These are phyloP conservation scores for Jordanella pulchra DNA, from an alignment of 2,797 vertebrate species.

Conservation along the genomic window DNA sequence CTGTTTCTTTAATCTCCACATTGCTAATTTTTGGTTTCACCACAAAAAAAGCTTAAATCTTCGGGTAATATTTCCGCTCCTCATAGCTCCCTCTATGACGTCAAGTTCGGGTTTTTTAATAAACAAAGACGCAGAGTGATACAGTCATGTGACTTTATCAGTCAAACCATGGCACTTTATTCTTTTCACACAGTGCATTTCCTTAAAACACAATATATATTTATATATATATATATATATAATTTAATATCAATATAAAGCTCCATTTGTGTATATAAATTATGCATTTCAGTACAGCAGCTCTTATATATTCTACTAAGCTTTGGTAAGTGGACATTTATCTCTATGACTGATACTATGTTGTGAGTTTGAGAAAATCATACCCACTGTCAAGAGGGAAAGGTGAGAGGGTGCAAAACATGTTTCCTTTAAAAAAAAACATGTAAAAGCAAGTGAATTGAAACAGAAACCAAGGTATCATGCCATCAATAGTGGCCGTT, in stretches of 20 bases:
- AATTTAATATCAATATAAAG: constrained; percentile 87
- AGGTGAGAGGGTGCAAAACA: constrained; percentile 23
- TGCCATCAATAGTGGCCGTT: constrained; percentile 85
- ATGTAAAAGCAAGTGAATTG: constrained; percentile 31
- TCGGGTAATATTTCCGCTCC: background rate
- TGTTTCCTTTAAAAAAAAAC: constrained; percentile 31
- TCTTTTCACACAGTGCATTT: constrained; percentile 89
- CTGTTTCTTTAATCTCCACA: background rate
- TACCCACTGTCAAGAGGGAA: constrained; percentile 35
- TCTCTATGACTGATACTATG: constrained; percentile 35
- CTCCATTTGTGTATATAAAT: constrained; percentile 93
- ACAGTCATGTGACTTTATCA: constrained; percentile 89
- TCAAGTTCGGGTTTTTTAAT: constrained; percentile 12
- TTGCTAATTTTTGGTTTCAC: background rate
- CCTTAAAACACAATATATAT: constrained; percentile 89
- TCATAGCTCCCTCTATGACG: constrained; percentile 10
- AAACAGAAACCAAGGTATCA: constrained; percentile 39
- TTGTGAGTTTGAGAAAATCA: constrained; percentile 19
- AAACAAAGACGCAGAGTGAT: constrained; percentile 51
- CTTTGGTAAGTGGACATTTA: constrained; percentile 88
- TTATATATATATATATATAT: constrained; percentile 77
- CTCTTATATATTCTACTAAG: constrained; percentile 81
- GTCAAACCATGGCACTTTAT: constrained; percentile 89
- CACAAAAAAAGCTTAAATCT: background rate
- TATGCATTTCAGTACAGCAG: constrained; percentile 90